phyloP scores from a whole-genome alignment of 2,888 invertebrate species.

The Erpobdella octoculata region DNA sequence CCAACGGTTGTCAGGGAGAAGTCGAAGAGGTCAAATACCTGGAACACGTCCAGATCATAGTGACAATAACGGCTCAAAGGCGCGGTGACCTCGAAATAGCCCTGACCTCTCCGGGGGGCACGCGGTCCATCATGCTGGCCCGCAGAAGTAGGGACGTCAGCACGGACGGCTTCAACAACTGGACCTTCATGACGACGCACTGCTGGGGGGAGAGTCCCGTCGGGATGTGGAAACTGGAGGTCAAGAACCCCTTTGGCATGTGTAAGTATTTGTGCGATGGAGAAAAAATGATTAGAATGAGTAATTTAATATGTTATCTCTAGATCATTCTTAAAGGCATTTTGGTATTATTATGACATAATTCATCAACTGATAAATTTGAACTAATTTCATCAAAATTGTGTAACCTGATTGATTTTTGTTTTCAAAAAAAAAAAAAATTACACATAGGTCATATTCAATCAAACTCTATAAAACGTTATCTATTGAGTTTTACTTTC shows the following conservation, averaged over 20 bases:
- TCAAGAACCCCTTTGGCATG: slow-evolving; percentile 58
- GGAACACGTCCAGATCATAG: slow-evolving; percentile 91
- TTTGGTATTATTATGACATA: too few relatives aligned
- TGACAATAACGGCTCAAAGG: slow-evolving; percentile 76
- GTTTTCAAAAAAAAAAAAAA: too few relatives aligned
- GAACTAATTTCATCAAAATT: too few relatives aligned
- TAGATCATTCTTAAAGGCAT: too few relatives aligned
- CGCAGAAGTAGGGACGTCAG: slow-evolving; percentile 81
- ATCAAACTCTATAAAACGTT: too few relatives aligned
- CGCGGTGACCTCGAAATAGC: slow-evolving; percentile 85
- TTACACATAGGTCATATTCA: too few relatives aligned
- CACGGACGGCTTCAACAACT: slow-evolving; percentile 78
- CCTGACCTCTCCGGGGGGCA: slow-evolving; percentile 45
- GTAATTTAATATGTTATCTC: too few relatives aligned
- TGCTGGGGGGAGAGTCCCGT: slow-evolving; percentile 93
- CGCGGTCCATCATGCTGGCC: slow-evolving; percentile 36
- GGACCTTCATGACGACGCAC: slow-evolving; percentile 99
- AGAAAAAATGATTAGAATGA: too few relatives aligned
- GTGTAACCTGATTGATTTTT: too few relatives aligned
- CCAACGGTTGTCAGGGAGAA: slow-evolving; percentile 45
- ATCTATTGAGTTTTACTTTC: too few relatives aligned
- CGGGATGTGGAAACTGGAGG: slow-evolving; percentile 88
- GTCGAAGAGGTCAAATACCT: slow-evolving; percentile 71
- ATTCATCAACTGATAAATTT: too few relatives aligned
- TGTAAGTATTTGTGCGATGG: too few relatives aligned